These are phyloP conservation scores for Vanacampus margaritifer DNA, from an alignment of 2,113 vertebrate species.

Conservation along the genomic window DNA sequence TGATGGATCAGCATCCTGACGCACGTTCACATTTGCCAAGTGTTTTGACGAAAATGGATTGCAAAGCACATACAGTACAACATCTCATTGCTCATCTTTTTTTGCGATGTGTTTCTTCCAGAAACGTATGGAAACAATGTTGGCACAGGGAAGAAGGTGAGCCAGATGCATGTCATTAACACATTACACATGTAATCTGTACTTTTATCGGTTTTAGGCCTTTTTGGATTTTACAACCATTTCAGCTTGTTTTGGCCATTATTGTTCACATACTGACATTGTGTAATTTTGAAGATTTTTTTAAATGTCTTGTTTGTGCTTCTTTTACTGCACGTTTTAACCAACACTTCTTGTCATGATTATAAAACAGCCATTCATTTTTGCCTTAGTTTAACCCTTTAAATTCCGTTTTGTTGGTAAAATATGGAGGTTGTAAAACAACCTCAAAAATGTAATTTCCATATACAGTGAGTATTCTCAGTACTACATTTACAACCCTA, in stretches of 20 bases:
- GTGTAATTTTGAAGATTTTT: no score
- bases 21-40: background rate
- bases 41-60: background rate
- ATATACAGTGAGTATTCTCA: background rate
- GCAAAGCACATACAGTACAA: background rate
- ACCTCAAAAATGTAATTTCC: background rate
- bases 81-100: background rate
- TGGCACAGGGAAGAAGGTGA: constrained; percentile 53
- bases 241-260: background rate
- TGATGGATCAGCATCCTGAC: background rate
- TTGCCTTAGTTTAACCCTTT: background rate
- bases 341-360: background rate
- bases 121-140: constrained; percentile 40
- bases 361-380: background rate
- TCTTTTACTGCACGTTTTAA: no score
- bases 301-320: no score
- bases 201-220: no score
- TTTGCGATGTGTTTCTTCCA: constrained; percentile 20
- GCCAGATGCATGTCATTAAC: background rate
- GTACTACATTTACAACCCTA: background rate
- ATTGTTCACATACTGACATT: background rate
- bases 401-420: background rate
- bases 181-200: background rate
- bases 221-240: no score
- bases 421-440: background rate